Percentiles rank a stretch among this genome's conserved stretches.
These are phyloP conservation scores for Sesia apiformis DNA, from an alignment of 2,888 invertebrate species.

Conservation along the genomic window DNA sequence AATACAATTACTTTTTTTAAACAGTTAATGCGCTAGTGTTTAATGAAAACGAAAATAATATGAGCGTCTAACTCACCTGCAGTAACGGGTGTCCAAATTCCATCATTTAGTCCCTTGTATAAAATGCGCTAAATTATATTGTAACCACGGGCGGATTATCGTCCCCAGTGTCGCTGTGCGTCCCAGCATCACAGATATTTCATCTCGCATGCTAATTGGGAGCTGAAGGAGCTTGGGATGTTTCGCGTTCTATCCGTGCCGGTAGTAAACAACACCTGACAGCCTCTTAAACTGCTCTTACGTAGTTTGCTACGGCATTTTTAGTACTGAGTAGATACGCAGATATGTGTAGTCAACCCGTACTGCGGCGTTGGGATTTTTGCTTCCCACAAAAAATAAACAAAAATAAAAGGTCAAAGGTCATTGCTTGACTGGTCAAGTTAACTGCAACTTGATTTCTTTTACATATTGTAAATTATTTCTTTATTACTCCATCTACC, in stretches of 20 bases:
- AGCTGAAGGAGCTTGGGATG: constrained; percentile 4
- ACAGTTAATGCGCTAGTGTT: too few relatives aligned
- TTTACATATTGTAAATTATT: too few relatives aligned
- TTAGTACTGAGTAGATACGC: too few relatives aligned
- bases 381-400: too few relatives aligned
- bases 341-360: too few relatives aligned
- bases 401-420: too few relatives aligned
- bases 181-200: constrained; percentile 16
- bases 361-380: too few relatives aligned
- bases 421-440: too few relatives aligned
- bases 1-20: too few relatives aligned
- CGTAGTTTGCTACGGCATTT: neutral
- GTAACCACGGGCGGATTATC: constrained; percentile 20
- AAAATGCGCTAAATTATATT: constrained; percentile 20
- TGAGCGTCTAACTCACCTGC: too few relatives aligned
- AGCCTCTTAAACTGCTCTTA: neutral
- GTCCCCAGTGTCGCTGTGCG: constrained; percentile 22
- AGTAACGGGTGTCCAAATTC: constrained; percentile 1
- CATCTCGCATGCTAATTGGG: constrained; percentile 44
- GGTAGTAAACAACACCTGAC: neutral
- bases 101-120: constrained; percentile 6
- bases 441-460: too few relatives aligned
- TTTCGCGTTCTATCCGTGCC: neutral
- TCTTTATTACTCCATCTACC: neutral
- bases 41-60: too few relatives aligned